These are phyloP conservation scores for Arenaria interpres DNA, from an alignment of 2,113 vertebrate species.

Conservation along the genomic window DNA sequence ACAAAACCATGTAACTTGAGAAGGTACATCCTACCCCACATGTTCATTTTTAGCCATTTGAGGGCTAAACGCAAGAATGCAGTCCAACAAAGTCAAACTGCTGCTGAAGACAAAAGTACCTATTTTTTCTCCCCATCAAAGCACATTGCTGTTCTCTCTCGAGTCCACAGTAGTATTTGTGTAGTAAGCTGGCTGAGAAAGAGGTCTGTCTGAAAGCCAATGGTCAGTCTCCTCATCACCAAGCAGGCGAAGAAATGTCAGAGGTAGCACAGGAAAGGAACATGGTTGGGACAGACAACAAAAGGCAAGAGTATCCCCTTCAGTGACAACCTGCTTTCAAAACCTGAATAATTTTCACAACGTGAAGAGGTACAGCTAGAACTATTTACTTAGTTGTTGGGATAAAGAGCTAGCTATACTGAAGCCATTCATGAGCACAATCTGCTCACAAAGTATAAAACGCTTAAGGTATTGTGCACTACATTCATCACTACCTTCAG, in stretches of 20 bases:
- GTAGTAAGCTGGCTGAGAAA: background rate
- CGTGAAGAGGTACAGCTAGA: background rate
- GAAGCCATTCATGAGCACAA: background rate
- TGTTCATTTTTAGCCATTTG: background rate
- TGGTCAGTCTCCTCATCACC: background rate
- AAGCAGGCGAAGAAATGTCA: background rate
- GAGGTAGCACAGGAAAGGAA: background rate
- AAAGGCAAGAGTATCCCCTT: background rate
- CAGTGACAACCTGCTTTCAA: background rate
- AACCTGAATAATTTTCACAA: background rate
- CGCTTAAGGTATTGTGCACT: background rate
- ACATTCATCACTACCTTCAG: background rate
- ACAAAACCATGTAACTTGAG: background rate
- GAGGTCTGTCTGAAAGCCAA: background rate
- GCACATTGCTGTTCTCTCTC: rapidly evolving
- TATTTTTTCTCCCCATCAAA: rapidly evolving
- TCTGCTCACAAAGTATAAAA: background rate
- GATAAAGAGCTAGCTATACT: background rate
- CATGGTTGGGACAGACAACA: background rate
- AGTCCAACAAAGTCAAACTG: background rate
- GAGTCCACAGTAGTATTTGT: background rate
- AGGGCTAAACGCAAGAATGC: background rate
- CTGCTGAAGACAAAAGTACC: background rate
- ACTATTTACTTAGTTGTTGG: background rate
- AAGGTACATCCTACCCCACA: rapidly evolving